Base-by-base conservation (phyloP, 2,888 invertebrate genomes). In the Drosophila ezoana region DNA sequence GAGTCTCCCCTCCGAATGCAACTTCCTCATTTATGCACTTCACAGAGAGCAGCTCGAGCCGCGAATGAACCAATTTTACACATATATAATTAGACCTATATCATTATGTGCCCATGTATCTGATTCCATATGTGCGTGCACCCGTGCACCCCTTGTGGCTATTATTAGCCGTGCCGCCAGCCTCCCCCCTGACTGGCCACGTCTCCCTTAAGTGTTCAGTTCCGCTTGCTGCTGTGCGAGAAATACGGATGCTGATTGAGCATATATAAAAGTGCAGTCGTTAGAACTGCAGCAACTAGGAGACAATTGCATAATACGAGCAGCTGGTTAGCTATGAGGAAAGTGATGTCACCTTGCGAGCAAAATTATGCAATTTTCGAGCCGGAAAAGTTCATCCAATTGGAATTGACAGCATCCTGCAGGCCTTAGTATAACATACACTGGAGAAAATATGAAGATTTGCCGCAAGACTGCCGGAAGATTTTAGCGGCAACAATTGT, bases 141-240 rank as follows among this genome's bases (percentile, higher is more conserved):
- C 78, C 89, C 81, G 64, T 72, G 73, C 75, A 75, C 78, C 89
- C 81, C 81, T 70, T 64, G 67, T 56, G 73, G 44, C 67, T 84
- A 86, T 84, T 85, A 79, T 87, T 87, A 85, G 85, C 43, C 40
- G 38, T 18, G 61, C 16, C n/a, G 11, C n/a, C 13, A 28, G 14
- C 1, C 23, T 16, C 11, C 43, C 35, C 40, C 20, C 35, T 16
- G 4, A 9, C 6, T 58, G 44, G 20, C 20, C 53, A 32, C 44
- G 41, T 38, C 48, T 62, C 72, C 76, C 84, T 76, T 73, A 86
- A 86, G 89, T 86, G 87, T 52, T 81, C 69, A 84, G 89, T 89
- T 86, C 85, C 85, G 85, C 69, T 84, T 69, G 84, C 62, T 10
- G 41, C 41, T 23, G 63, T 66, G 66, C 64, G 47, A 53, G 33